Evolutionary conservation across 2,888 invertebrate species (phyloP).

Genomic region (Schizotus pectinicornis): DNA sequence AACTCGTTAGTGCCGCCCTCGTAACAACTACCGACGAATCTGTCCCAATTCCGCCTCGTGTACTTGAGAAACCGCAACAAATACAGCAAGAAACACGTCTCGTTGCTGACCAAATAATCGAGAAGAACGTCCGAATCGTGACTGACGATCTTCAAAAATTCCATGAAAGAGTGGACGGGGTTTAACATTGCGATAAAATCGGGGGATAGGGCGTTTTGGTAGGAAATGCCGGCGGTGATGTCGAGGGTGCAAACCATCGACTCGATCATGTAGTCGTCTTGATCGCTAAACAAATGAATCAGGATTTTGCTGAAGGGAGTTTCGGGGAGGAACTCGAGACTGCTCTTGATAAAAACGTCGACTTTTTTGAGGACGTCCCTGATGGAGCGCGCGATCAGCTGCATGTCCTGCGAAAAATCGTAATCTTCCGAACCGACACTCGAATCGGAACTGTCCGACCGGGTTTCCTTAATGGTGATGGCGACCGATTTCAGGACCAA

Average conservation of each 20-base stretch:
- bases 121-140: slow-evolving; percentile 81
- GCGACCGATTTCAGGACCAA: slow-evolving; percentile 87
- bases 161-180: slow-evolving; percentile 85
- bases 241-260: slow-evolving; percentile 91
- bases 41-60: slow-evolving; percentile 81
- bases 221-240: slow-evolving; percentile 84
- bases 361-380: slow-evolving; percentile 82
- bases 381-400: slow-evolving; percentile 84
- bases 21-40: slow-evolving; percentile 80
- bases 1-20: slow-evolving; percentile 64
- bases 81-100: slow-evolving; percentile 88
- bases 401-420: slow-evolving; percentile 88
- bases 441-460: slow-evolving; percentile 82
- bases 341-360: slow-evolving; percentile 80
- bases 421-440: slow-evolving; percentile 85
- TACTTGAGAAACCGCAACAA: slow-evolving; percentile 84
- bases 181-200: slow-evolving; percentile 83
- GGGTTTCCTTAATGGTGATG: slow-evolving; percentile 87
- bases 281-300: slow-evolving; percentile 86
- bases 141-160: slow-evolving; percentile 83
- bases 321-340: slow-evolving; percentile 85
- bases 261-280: slow-evolving; percentile 90
- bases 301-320: slow-evolving; percentile 87
- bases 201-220: slow-evolving; percentile 79
- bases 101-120: slow-evolving; percentile 87